phyloP scores from a whole-genome alignment of 2,888 invertebrate species.

The Alcis repandata region DNA sequence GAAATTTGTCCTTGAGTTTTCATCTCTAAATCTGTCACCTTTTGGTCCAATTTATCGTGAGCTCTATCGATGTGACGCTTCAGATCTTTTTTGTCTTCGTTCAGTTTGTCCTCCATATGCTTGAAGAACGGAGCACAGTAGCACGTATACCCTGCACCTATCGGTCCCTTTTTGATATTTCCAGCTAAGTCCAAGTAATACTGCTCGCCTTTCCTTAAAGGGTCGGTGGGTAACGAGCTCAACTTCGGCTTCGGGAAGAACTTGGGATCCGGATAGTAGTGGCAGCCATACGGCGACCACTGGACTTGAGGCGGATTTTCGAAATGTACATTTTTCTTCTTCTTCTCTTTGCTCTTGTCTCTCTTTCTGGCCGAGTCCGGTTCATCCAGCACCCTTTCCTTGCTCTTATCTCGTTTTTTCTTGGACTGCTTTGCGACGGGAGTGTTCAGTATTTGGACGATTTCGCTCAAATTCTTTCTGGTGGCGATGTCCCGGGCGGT shows the following conservation, averaged over 20 bases:
- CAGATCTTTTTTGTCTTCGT: constrained; percentile 92
- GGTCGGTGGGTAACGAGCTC: constrained; percentile 94
- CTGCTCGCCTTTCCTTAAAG: constrained; percentile 95
- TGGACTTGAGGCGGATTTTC: constrained; percentile 83
- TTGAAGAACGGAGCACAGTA: constrained; percentile 97
- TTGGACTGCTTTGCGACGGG: constrained; percentile 77
- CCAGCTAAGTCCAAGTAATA: constrained; percentile 98
- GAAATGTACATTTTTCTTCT: constrained; percentile 86
- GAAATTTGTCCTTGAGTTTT: constrained; percentile 91
- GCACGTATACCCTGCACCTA: constrained; percentile 97
- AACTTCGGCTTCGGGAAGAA: constrained; percentile 94
- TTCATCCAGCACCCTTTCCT: constrained; percentile 85
- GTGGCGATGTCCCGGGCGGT: constrained; percentile 96
- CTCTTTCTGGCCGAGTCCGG: constrained; percentile 77
- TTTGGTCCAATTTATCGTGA: constrained; percentile 92
- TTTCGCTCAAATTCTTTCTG: constrained; percentile 94
- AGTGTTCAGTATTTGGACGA: constrained; percentile 91
- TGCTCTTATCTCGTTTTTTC: constrained; percentile 82
- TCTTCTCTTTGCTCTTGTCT: constrained; percentile 78
- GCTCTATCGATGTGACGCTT: constrained; percentile 92
- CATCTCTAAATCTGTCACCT: constrained; percentile 92
- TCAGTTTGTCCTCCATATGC: constrained; percentile 94
- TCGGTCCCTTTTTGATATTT: constrained; percentile 97
- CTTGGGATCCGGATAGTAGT: constrained; percentile 94
- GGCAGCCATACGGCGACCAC: constrained; percentile 97